A percentile compares a stretch with the other conserved stretches of the same genome.
Conservation (phyloP, 2,888 invertebrate genomes). For the Pachliopta kotzebuea region DNA sequence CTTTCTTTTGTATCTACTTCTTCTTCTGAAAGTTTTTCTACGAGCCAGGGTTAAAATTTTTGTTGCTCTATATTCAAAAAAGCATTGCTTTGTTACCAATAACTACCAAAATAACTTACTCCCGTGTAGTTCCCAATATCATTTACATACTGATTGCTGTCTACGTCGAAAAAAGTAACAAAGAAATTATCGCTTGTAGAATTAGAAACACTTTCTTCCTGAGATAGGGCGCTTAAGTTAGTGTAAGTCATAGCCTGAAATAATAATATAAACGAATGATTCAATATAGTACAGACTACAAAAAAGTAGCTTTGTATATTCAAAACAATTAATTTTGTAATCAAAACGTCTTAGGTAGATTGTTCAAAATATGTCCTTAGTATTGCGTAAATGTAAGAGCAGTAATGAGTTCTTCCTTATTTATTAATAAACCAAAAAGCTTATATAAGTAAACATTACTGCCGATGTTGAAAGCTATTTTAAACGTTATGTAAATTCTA, state of each 20-base stretch:
- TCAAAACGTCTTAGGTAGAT: too few relatives aligned
- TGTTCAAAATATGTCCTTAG: too few relatives aligned
- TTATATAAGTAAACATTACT: neutral
- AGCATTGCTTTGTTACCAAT: too few relatives aligned
- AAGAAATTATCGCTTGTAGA: constrained; percentile 40
- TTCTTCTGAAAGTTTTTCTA: too few relatives aligned
- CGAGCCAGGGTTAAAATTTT: too few relatives aligned
- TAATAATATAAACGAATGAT: neutral
- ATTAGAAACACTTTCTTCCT: constrained; percentile 1
- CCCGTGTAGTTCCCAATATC: constrained; percentile 50
- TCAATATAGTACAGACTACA: too few relatives aligned
- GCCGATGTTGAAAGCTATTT: neutral
- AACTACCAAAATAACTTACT: too few relatives aligned
- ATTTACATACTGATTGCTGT: constrained; percentile 49
- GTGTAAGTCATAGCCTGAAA: neutral
- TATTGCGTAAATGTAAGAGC: neutral
- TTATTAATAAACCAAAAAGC: neutral
- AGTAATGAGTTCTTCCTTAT: neutral
- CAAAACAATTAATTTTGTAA: too few relatives aligned
- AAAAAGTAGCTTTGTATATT: too few relatives aligned
- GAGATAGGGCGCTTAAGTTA: neutral
- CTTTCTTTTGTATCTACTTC: too few relatives aligned
- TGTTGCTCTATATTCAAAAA: too few relatives aligned
- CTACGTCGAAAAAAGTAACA: constrained; percentile 56
- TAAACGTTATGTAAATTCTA: constrained; percentile 6